Percentiles rank a stretch among this genome's conserved stretches.
These are phyloP conservation scores for Cyanoramphus novaezelandiae DNA, from an alignment of 2,113 vertebrate species.

Conservation along the genomic window DNA sequence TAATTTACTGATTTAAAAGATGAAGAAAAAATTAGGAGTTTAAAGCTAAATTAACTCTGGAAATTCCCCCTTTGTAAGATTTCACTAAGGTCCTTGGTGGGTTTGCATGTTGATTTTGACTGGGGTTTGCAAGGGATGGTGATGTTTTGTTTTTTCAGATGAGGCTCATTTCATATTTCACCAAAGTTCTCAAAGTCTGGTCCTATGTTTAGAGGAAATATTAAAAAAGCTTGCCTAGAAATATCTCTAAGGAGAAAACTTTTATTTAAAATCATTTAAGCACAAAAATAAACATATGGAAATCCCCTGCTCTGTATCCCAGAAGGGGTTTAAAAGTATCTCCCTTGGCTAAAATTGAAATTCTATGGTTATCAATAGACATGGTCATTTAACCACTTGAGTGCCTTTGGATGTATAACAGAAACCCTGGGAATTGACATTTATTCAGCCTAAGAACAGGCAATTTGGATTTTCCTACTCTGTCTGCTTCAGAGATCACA, in stretches of 20 bases:
- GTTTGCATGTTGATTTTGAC: neutral
- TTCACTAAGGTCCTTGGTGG: too few species aligned
- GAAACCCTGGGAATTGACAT: neutral
- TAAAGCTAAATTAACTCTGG: neutral
- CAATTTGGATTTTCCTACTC: neutral
- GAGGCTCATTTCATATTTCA: neutral
- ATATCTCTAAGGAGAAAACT: too few species aligned
- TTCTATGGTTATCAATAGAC: neutral
- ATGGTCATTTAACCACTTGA: neutral
- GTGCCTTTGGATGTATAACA: neutral
- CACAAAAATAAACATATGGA: neutral
- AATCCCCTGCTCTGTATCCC: neutral
- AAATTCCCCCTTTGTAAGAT: neutral
- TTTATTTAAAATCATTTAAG: neutral
- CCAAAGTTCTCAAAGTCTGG: neutral
- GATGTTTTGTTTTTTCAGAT: neutral
- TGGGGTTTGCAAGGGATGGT: rapidly evolving
- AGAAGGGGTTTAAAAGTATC: neutral
- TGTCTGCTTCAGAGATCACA: neutral
- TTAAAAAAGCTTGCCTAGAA: neutral
- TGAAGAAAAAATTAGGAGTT: too few species aligned
- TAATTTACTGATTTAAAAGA: neutral
- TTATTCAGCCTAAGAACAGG: neutral
- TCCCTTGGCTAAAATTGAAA: neutral
- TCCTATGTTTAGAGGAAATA: neutral